Evolutionary conservation across 2,113 vertebrate species (phyloP), one percentile per base, ranked within the genome.

Genomic region (Synchiropus splendidus): DNA sequence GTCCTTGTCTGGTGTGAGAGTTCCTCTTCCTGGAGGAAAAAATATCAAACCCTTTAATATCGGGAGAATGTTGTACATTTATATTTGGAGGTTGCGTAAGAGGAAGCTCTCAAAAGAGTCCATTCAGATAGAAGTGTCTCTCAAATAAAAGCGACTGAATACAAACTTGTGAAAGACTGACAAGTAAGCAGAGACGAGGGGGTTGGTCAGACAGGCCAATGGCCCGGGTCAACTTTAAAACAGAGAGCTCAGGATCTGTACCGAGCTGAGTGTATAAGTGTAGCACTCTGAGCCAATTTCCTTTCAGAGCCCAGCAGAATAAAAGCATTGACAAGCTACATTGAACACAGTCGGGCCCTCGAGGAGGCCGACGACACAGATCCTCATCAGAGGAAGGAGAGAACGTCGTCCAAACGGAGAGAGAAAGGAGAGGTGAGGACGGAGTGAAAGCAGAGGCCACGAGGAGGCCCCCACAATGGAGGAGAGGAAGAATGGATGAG

Each of bases 1-100:
- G 58, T 0, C 90, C 88, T 49, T 92, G 92, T 12, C 89, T 88
- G 1, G 82, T 65, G 16, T 87, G 86, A 2, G 83, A 75, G 43
- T 66, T 83, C 54, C 77, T 88, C 56, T 66, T 89, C 66, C 92
- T 97, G 63, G 33, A 58, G 39, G 16, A 51, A 61, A 54, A 48
- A 9, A 63, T 18, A 57, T 40, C 51, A 47, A 2, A 14, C 8
- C 21, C 33, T 52, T 54, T 61, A 55, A 51, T 54, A 66, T 76
- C 51, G 61, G 42, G 64, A 41, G 51, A 48, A 54, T 33, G 45
- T 15, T 65, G 51, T 34, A 59, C 51, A 39, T 50, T 60, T 57
- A 50, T 47, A 45, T n/a, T n/a, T n/a, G n/a, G n/a, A n/a, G n/a
- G 36, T 9, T 5, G 44, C 38, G 62, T 58, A 40, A 57, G 32